phyloP scores from a whole-genome alignment of 2,888 invertebrate species.

The Pseudococcus viburni region DNA sequence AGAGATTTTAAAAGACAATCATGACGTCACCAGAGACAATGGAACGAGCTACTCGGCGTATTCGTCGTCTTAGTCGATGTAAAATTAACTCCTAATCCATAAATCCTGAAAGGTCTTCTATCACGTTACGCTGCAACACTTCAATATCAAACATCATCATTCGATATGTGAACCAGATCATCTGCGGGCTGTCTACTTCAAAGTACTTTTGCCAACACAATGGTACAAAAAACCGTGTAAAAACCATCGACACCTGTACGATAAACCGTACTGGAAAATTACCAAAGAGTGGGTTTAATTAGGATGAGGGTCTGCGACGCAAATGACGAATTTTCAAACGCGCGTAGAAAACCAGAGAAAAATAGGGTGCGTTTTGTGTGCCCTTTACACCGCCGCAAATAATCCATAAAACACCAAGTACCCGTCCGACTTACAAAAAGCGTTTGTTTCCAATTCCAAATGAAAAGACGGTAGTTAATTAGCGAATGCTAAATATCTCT shows the following conservation, averaged over 20 bases:
- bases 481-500: conserved; percentile 34
- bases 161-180: conserved; percentile 10
- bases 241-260: neutral
- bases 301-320: neutral
- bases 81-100: conserved; percentile 19
- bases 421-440: neutral
- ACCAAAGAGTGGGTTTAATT: conserved; percentile 3
- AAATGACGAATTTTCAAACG: neutral
- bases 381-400: neutral
- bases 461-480: conserved; percentile 29
- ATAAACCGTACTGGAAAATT: neutral
- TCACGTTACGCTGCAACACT: neutral
- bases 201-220: neutral
- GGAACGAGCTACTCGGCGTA: neutral
- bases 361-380: neutral
- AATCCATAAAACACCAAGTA: conserved; percentile 16
- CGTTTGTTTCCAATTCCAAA: conserved; percentile 39
- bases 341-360: conserved; percentile 24
- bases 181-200: neutral
- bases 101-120: conserved; percentile 22
- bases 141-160: neutral
- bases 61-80: conserved; percentile 1
- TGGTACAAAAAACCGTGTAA: neutral
- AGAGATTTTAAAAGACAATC: conserved; percentile 23
- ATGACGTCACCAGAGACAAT: conserved; percentile 32